These are phyloP conservation scores for Chelon labrosus DNA, from an alignment of 2,797 vertebrate species.

Conservation along the genomic window DNA sequence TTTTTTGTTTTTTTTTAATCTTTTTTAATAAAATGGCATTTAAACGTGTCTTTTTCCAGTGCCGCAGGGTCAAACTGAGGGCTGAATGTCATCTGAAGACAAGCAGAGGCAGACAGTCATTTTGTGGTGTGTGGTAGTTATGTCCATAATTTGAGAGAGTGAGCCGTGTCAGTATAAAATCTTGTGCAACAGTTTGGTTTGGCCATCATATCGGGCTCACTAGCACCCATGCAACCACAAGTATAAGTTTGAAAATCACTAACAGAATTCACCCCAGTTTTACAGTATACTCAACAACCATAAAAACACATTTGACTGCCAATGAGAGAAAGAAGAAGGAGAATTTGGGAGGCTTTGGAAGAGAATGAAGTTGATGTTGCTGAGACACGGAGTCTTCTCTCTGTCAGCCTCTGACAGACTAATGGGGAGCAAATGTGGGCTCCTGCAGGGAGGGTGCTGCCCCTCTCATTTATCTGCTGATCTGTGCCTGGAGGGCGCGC, in stretches of 20 bases:
- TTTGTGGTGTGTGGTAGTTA: constrained; percentile 46
- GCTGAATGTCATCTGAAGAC: constrained; percentile 27
- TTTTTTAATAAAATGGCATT: not conserved
- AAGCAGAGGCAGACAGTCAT: constrained; percentile 31
- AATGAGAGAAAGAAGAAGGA: not conserved
- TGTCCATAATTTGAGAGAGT: constrained; percentile 41
- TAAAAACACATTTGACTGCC: constrained; percentile 3
- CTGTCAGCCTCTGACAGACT: constrained; percentile 34
- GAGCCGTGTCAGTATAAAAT: constrained; percentile 34
- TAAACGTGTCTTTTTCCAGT: not conserved
- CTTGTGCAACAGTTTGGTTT: constrained; percentile 48
- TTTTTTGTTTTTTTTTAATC: constrained; percentile 1
- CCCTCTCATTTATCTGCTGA: constrained; percentile 53
- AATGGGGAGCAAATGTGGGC: constrained; percentile 67
- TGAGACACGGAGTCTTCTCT: constrained; percentile 33
- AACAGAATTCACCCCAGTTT: constrained; percentile 21
- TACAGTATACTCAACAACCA: constrained; percentile 31
- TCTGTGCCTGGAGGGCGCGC: constrained; percentile 53
- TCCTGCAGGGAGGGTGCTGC: constrained; percentile 42
- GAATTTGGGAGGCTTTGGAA: not conserved
- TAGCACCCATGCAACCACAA: constrained; percentile 35
- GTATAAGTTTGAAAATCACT: not conserved
- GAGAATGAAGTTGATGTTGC: not conserved
- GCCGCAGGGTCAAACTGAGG: constrained; percentile 13
- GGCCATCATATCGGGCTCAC: constrained; percentile 32